These are phyloP conservation scores for Celastrina argiolus DNA, from an alignment of 2,888 invertebrate genomes.

Conservation along the genomic window DNA sequence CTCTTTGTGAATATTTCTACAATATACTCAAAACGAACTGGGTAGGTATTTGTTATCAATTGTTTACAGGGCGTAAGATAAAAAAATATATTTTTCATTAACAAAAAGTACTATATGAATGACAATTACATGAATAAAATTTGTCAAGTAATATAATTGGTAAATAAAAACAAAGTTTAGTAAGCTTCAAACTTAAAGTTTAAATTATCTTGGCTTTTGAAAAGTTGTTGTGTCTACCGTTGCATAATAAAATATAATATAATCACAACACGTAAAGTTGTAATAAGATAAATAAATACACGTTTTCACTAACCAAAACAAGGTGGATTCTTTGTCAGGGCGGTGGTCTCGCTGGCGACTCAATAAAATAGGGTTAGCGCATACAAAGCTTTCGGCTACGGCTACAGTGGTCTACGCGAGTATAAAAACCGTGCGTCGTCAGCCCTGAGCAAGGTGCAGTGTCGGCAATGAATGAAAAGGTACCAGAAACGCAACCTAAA, in stretches of 20 bases:
- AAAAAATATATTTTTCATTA: too few species aligned
- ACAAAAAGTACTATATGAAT: too few species aligned
- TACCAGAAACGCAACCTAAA: slow-evolving; percentile 76
- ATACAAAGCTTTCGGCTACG: slow-evolving; percentile 11
- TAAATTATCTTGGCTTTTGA: not conserved
- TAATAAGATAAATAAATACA: slow-evolving; percentile 13
- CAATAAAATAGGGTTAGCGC: not conserved
- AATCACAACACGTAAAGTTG: not conserved
- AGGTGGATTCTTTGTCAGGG: slow-evolving; percentile 8
- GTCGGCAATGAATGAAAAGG: slow-evolving; percentile 74
- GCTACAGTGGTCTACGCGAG: slow-evolving; percentile 30
- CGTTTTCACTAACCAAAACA: slow-evolving; percentile 12
- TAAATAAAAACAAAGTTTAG: not conserved
- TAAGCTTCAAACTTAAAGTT: not conserved
- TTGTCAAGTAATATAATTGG: not conserved
- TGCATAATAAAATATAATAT: slow-evolving; percentile 8
- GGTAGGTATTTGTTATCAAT: too few species aligned
- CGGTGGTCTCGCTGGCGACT: not conserved
- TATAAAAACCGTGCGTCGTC: slow-evolving; percentile 24
- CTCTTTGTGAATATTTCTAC: too few species aligned
- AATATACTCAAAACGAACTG: too few species aligned
- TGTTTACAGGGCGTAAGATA: too few species aligned
- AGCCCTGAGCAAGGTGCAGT: slow-evolving; percentile 59
- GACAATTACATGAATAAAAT: too few species aligned
- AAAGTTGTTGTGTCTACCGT: not conserved